Conservation (phyloP, 2,113 vertebrate species). For the Aegithalos caudatus region DNA sequence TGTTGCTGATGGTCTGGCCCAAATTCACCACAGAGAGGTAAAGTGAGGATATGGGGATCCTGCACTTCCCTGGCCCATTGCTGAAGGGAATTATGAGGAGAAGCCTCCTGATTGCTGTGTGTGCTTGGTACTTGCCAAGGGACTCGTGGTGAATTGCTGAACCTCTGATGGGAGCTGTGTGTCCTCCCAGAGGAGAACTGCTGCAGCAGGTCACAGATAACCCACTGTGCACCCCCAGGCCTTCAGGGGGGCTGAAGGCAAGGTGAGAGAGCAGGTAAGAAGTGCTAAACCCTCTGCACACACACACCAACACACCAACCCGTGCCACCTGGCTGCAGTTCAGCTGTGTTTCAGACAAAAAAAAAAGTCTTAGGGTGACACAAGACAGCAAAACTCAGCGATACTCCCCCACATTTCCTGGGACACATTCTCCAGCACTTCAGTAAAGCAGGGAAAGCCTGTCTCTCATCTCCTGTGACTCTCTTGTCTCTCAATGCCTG, state of each 20-base stretch:
- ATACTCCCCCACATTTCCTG: not conserved
- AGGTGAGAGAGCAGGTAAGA: not conserved
- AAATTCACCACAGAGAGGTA: not conserved
- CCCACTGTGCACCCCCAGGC: not conserved
- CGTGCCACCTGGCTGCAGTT: not conserved
- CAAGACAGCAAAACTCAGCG: not conserved
- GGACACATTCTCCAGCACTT: not conserved
- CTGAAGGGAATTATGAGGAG: not conserved
- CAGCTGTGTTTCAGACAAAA: not conserved
- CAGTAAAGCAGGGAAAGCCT: not conserved
- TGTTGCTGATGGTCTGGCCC: not conserved
- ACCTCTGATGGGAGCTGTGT: not conserved
- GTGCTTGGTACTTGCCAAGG: not conserved
- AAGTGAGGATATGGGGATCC: not conserved
- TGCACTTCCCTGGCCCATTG: not conserved
- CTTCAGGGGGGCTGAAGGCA: rapidly evolving
- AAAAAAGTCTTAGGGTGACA: not conserved
- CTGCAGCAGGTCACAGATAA: not conserved
- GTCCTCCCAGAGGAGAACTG: not conserved
- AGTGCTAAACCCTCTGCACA: not conserved
- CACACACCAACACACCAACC: not conserved
- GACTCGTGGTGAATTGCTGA: not conserved
- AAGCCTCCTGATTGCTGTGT: not conserved
- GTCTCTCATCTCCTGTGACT: not conserved
- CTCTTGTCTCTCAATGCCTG: not conserved